These are phyloP conservation scores for Syrrhaptes paradoxus DNA, from an alignment of 2,113 vertebrate species.

Conservation along the genomic window DNA sequence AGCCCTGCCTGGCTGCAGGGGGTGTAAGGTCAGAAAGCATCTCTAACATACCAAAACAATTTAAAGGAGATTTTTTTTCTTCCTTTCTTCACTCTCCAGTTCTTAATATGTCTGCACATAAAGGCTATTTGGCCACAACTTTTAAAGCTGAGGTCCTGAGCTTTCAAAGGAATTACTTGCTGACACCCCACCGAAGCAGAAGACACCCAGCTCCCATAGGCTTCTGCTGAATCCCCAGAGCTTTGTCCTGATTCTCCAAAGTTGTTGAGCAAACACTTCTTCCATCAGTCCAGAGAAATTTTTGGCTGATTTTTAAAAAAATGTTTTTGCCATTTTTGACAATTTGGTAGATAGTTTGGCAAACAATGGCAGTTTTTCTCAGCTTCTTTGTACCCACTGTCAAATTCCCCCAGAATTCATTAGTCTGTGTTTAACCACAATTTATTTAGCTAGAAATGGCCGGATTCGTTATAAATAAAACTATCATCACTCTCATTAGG, in stretches of 20 bases:
- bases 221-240: background rate
- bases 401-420: background rate
- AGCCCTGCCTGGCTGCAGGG: background rate
- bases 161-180: background rate
- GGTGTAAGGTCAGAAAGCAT: slow-evolving; percentile 9
- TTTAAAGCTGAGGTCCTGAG: background rate
- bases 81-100: background rate
- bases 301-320: background rate
- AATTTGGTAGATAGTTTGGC: background rate
- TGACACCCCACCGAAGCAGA: background rate
- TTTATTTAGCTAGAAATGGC: background rate
- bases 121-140: background rate
- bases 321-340: background rate
- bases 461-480: background rate
- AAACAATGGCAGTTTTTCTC: background rate
- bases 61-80: background rate
- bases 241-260: background rate
- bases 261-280: background rate
- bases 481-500: background rate
- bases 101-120: background rate
- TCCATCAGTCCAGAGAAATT: background rate
- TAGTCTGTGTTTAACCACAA: background rate
- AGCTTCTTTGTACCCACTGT: background rate
- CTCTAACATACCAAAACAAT: background rate
- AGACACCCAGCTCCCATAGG: background rate